Evolutionary conservation across 2,113 vertebrate species (phyloP).

Genomic region (Mola mola): DNA sequence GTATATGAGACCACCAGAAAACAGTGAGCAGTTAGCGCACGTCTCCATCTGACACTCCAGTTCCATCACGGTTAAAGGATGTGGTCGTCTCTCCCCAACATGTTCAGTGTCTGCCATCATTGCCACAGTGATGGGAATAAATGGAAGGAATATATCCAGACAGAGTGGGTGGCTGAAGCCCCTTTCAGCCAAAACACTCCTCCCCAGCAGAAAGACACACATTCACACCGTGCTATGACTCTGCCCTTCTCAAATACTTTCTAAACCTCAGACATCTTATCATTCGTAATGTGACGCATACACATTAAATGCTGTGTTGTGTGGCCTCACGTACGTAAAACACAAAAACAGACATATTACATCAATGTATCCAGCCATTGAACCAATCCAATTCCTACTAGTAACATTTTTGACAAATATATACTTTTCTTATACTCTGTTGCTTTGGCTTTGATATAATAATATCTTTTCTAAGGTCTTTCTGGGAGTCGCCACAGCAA

Average conservation of each 20-base stretch:
- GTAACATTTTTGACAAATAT: too few relatives aligned
- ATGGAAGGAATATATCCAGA: conserved; percentile 63
- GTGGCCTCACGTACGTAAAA: too few relatives aligned
- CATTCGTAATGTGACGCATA: conserved; percentile 23
- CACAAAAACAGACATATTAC: too few relatives aligned
- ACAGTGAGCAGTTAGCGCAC: conserved; percentile 17
- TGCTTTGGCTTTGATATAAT: too few relatives aligned
- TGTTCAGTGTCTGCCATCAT: conserved; percentile 51
- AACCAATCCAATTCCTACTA: too few relatives aligned
- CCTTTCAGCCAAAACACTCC: conserved; percentile 37
- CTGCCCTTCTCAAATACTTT: conserved; percentile 37
- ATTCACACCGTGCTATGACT: conserved; percentile 14
- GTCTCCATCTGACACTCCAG: conserved; percentile 1
- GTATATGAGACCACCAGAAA: conserved; percentile 20
- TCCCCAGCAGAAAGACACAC: conserved; percentile 17
- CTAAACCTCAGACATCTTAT: conserved; percentile 28
- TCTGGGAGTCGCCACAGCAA: too few relatives aligned
- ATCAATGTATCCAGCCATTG: too few relatives aligned
- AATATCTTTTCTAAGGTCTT: too few relatives aligned
- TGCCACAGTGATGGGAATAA: conserved; percentile 58
- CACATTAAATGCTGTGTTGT: background rate
- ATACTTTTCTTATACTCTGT: too few relatives aligned
- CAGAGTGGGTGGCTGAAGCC: conserved; percentile 61
- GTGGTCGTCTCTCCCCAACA: conserved; percentile 48
- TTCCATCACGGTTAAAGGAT: conserved; percentile 43